These are phyloP conservation scores for Artibeus jamaicensis DNA, from an alignment of 2,797 vertebrate species.

Conservation along the genomic window DNA sequence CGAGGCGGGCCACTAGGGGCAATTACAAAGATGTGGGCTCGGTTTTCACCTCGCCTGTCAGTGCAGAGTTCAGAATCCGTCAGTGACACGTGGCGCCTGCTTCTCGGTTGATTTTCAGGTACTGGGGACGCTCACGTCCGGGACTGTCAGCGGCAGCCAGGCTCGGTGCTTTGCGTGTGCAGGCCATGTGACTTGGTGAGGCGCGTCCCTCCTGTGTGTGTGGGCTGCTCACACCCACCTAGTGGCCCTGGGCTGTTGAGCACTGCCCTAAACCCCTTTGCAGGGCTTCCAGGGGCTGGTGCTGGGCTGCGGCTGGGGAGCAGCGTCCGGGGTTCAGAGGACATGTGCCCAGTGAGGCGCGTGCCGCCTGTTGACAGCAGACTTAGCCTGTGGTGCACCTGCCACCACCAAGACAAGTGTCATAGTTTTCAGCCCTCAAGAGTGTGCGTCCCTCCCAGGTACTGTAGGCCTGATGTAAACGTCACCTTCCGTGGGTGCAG, in stretches of 20 bases:
- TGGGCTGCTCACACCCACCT: rapidly evolving
- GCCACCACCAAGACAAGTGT: rapidly evolving
- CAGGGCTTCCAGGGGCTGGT: background rate
- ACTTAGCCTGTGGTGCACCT: rapidly evolving
- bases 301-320: background rate
- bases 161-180: rapidly evolving
- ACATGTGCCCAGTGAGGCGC: background rate
- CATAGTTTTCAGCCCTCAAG: no score
- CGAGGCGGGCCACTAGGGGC: slow-evolving; percentile 63
- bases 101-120: no score
- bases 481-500: background rate
- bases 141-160: rapidly evolving
- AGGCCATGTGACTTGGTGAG: rapidly evolving
- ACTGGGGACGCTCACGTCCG: background rate
- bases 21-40: background rate
- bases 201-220: rapidly evolving
- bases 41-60: background rate
- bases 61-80: background rate
- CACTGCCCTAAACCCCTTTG: background rate
- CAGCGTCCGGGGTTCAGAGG: no score
- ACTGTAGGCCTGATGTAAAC: background rate
- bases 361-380: rapidly evolving
- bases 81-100: background rate
- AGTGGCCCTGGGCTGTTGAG: no score
- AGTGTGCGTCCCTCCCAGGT: background rate